Evolutionary conservation across 2,888 invertebrate genomes (phyloP).

Genomic region (Artemia sinica): DNA sequence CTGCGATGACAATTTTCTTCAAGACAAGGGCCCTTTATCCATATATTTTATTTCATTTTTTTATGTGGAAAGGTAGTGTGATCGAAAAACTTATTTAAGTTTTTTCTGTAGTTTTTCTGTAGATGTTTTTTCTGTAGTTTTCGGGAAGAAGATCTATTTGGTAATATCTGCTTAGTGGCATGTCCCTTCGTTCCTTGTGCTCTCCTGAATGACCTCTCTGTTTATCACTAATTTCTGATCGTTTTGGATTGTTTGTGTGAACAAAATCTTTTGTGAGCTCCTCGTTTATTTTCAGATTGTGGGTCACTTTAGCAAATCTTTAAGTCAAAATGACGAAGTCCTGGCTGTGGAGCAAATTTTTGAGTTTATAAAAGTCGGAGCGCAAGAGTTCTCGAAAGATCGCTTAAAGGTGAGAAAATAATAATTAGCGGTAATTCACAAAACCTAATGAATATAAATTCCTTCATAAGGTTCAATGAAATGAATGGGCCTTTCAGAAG

Average conservation of each 20-base stretch:
- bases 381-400: constrained; percentile 23
- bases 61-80: no score
- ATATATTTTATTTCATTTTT: no score
- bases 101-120: neutral
- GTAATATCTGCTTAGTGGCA: no score
- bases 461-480: neutral
- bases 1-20: no score
- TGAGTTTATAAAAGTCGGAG: constrained; percentile 22
- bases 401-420: constrained; percentile 13
- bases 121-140: neutral
- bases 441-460: neutral
- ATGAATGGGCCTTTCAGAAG: no score
- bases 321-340: constrained; percentile 24
- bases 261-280: neutral
- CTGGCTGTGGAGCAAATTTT: constrained; percentile 24
- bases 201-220: no score
- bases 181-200: no score
- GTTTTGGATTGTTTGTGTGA: neutral
- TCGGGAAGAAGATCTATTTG: no score
- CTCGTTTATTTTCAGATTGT: constrained; percentile 6
- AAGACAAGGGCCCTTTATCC: no score
- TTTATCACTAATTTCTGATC: neutral
- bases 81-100: no score
- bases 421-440: neutral
- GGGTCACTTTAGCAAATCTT: constrained; percentile 20